phyloP scores from a whole-genome alignment of 2,888 invertebrate genomes.

The Idaea biselata region DNA sequence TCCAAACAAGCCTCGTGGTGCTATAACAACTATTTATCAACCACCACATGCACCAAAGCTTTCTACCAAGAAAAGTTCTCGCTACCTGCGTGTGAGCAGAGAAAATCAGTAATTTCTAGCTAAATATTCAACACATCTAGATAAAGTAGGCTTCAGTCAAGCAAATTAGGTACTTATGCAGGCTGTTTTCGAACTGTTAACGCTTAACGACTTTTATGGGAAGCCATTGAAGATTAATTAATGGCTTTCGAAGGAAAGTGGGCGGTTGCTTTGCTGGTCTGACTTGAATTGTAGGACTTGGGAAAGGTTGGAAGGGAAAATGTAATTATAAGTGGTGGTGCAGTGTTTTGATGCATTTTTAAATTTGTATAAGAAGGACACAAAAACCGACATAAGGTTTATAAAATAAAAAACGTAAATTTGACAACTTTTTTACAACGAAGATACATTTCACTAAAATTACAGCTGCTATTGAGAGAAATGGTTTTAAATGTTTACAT shows the following conservation, averaged over 20 bases:
- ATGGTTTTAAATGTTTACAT: too few species aligned
- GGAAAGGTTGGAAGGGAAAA: neutral
- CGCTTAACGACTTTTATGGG: neutral
- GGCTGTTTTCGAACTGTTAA: constrained; percentile 16
- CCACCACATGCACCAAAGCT: neutral
- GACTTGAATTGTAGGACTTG: neutral
- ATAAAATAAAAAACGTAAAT: too few species aligned
- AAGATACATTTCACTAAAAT: too few species aligned
- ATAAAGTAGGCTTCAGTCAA: constrained; percentile 19
- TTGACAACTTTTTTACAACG: too few species aligned
- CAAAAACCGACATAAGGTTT: too few species aligned
- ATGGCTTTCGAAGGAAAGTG: neutral
- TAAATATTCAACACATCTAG: constrained; percentile 28
- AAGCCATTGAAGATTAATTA: neutral
- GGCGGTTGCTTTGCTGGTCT: neutral
- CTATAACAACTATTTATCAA: neutral
- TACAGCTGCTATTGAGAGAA: too few species aligned
- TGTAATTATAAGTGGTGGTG: neutral
- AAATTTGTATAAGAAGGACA: too few species aligned
- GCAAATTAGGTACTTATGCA: constrained; percentile 20
- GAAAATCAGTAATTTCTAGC: constrained; percentile 29
- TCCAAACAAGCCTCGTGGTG: neutral
- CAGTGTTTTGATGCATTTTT: too few species aligned
- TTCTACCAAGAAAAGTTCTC: neutral
- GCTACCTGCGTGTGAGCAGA: constrained; percentile 6